These are phyloP conservation scores for Oreocharis arfaki DNA, from an alignment of 2,113 vertebrate genomes.

Conservation along the genomic window DNA sequence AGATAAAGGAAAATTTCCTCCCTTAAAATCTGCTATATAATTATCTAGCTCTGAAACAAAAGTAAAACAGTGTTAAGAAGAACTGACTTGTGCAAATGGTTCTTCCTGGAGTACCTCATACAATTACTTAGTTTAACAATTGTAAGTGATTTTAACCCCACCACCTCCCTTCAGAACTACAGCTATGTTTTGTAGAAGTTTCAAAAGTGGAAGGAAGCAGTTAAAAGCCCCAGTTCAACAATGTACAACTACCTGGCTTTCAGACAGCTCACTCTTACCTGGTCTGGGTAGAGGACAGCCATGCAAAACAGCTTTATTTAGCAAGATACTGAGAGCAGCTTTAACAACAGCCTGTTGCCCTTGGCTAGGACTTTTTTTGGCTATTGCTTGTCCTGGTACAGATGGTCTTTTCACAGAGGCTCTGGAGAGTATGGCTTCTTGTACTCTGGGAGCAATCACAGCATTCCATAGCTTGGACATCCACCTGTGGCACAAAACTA, in stretches of 20 bases:
- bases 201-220: neutral
- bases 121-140: neutral
- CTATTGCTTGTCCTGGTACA: slow-evolving; percentile 62
- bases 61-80: neutral
- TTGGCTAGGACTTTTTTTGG: slow-evolving; percentile 77
- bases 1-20: slow-evolving; percentile 83
- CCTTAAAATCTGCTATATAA: slow-evolving; percentile 84
- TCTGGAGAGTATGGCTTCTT: slow-evolving; percentile 88
- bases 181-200: neutral
- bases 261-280: slow-evolving; percentile 68
- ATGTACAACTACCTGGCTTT: neutral
- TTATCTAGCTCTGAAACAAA: slow-evolving; percentile 83
- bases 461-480: slow-evolving; percentile 91
- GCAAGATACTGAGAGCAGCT: slow-evolving; percentile 92
- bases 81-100: neutral
- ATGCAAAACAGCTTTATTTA: slow-evolving; percentile 89
- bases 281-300: slow-evolving; percentile 86
- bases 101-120: neutral
- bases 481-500: slow-evolving; percentile 77
- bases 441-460: slow-evolving; percentile 88
- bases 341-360: slow-evolving; percentile 92
- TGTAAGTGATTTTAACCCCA: neutral
- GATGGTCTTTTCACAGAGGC: slow-evolving; percentile 79
- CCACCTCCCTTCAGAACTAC: neutral
- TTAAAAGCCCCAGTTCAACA: neutral